A percentile compares a stretch with the other conserved stretches of the same genome.
Evolutionary conservation across 2,888 invertebrate species (phyloP).

Genomic region (Himalopsyche anomala): DNA sequence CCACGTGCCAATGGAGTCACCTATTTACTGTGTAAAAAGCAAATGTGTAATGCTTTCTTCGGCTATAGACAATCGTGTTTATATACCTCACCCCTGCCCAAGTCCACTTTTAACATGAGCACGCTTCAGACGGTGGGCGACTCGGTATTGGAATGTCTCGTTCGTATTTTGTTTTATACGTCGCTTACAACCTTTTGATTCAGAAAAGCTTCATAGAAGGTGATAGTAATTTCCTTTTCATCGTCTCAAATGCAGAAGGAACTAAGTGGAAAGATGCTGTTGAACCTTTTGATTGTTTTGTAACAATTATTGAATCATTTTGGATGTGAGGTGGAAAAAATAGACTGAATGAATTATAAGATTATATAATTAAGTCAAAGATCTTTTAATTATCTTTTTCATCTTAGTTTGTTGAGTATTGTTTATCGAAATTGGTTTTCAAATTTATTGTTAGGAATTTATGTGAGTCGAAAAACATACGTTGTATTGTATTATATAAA

Average conservation of each 20-base stretch:
- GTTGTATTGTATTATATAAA: too few species aligned
- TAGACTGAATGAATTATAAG: constrained; percentile 21
- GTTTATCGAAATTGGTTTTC: constrained; percentile 10
- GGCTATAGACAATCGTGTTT: constrained; percentile 53
- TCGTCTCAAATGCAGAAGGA: neutral
- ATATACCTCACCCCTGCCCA: constrained; percentile 64
- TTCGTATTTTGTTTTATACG: constrained; percentile 23
- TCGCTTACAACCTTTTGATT: neutral
- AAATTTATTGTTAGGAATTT: neutral
- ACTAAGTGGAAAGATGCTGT: constrained; percentile 16
- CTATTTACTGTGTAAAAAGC: constrained; percentile 61
- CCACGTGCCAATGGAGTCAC: constrained; percentile 43
- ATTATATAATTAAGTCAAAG: constrained; percentile 38
- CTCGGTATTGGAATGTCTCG: constrained; percentile 29
- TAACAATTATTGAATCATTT: constrained; percentile 27
- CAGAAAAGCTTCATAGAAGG: neutral
- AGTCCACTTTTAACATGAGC: constrained; percentile 40
- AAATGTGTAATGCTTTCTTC: constrained; percentile 65
- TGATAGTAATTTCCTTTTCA: constrained; percentile 44
- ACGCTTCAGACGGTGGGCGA: constrained; percentile 39
- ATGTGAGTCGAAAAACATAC: neutral
- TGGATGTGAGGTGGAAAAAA: constrained; percentile 24
- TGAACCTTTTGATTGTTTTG: constrained; percentile 31
- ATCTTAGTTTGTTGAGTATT: constrained; percentile 27
- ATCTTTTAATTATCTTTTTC: constrained; percentile 11